phyloP scores from a whole-genome alignment of 2,113 vertebrate genomes.

The Gadus chalcogrammus region DNA sequence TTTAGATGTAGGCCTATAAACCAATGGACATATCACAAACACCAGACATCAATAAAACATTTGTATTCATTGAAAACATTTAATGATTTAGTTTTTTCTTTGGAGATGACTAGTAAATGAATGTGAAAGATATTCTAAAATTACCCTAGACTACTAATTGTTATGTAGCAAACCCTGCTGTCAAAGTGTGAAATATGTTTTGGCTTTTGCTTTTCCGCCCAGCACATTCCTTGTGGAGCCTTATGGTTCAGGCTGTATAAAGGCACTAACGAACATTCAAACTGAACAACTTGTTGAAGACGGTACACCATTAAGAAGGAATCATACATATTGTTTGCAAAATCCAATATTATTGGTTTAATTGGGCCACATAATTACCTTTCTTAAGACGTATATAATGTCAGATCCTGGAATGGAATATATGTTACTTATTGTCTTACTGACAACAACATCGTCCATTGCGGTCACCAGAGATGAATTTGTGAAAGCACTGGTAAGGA shows the following conservation, averaged over 20 bases:
- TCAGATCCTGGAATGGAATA: constrained; percentile 31
- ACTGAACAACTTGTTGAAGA: background rate
- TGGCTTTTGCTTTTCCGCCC: constrained; percentile 24
- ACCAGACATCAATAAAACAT: no score
- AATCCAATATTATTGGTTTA: no score
- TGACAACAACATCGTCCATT: constrained; percentile 30
- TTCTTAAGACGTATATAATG: constrained; percentile 7
- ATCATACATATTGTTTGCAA: no score
- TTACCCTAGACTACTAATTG: no score
- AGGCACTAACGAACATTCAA: background rate
- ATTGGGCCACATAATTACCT: background rate
- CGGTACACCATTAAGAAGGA: no score
- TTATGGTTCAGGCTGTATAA: constrained; percentile 37
- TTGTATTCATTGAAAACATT: no score
- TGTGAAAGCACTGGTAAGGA: constrained; percentile 61
- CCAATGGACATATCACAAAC: no score
- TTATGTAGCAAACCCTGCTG: constrained; percentile 1
- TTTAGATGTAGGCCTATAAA: no score
- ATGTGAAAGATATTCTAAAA: no score
- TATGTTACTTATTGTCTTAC: constrained; percentile 40
- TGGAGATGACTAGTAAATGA: no score
- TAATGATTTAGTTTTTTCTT: no score
- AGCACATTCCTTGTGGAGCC: constrained; percentile 51
- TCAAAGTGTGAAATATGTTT: constrained; percentile 35
- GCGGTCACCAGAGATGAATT: constrained; percentile 35